Evolutionary conservation across 2,113 vertebrate species (phyloP).

Genomic region (Clarias macrocephalus): DNA sequence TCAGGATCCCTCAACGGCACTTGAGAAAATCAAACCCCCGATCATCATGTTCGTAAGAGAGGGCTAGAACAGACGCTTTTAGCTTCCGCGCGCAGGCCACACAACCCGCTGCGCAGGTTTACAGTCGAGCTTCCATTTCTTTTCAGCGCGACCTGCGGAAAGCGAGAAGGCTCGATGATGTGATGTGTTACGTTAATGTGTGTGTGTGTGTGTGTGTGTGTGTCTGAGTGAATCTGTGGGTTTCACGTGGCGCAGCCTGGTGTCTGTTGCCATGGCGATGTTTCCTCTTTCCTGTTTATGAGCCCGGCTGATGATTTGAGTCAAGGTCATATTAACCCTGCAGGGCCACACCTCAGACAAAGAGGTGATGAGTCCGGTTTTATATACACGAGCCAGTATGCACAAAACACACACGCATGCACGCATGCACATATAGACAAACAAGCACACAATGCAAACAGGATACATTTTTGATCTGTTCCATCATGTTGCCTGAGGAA

Average conservation of each 20-base stretch:
- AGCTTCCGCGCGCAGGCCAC: neutral
- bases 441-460: conserved; percentile 34
- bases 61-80: conserved; percentile 12
- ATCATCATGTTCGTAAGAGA: conserved; percentile 8
- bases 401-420: conserved; percentile 28
- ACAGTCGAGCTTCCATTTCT: conserved; percentile 32
- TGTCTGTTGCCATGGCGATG: conserved; percentile 83
- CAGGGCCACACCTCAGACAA: conserved; percentile 68
- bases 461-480: neutral
- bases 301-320: conserved; percentile 79
- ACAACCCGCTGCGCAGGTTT: neutral
- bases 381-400: conserved; percentile 49
- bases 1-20: neutral
- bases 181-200: conserved; percentile 47
- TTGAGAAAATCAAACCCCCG: neutral
- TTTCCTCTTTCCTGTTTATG: conserved; percentile 83
- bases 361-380: conserved; percentile 63
- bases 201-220: conserved; percentile 42
- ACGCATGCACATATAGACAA: neutral
- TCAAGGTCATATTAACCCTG: conserved; percentile 75
- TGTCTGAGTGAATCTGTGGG: conserved; percentile 58
- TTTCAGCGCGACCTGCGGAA: conserved; percentile 26
- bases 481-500: neutral
- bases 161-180: conserved; percentile 39
- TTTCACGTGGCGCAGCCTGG: conserved; percentile 80